Conservation (phyloP, 2,888 invertebrate species). For the Colletes collaris region DNA sequence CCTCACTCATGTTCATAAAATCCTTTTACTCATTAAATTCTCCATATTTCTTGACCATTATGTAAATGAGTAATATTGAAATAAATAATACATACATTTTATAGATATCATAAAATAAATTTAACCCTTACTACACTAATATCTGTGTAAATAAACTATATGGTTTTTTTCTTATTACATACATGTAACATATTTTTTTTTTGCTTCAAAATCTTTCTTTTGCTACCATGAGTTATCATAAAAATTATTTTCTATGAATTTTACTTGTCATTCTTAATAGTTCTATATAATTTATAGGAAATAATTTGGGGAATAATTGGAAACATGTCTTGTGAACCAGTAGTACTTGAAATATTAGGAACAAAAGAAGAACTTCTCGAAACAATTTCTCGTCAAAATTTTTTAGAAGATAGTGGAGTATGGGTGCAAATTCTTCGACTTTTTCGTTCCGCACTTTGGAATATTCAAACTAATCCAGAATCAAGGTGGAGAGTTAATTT, state of each 20-base stretch:
- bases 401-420: constrained; percentile 88
- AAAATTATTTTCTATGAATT: not conserved
- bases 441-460: constrained; percentile 82
- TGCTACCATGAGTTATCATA: no score
- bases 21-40: not conserved
- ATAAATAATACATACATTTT: no score
- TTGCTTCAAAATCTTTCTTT: not conserved
- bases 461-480: constrained; percentile 75
- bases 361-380: constrained; percentile 85
- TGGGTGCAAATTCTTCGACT: constrained; percentile 90
- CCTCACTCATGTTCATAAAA: not conserved
- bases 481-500: constrained; percentile 73
- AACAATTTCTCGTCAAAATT: constrained; percentile 85
- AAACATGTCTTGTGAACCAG: constrained; percentile 90
- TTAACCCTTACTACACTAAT: no score
- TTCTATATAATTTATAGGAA: constrained; percentile 84
- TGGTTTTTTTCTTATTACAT: no score
- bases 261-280: not conserved
- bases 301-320: constrained; percentile 93
- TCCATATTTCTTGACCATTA: not conserved
- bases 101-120: no score
- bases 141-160: no score
- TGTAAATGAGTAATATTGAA: not conserved
- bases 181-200: no score
- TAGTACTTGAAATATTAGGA: constrained; percentile 85